Evolutionary conservation across 23 tunicate species (phyloP).

Genomic region (Oikopleura dioica): DNA sequence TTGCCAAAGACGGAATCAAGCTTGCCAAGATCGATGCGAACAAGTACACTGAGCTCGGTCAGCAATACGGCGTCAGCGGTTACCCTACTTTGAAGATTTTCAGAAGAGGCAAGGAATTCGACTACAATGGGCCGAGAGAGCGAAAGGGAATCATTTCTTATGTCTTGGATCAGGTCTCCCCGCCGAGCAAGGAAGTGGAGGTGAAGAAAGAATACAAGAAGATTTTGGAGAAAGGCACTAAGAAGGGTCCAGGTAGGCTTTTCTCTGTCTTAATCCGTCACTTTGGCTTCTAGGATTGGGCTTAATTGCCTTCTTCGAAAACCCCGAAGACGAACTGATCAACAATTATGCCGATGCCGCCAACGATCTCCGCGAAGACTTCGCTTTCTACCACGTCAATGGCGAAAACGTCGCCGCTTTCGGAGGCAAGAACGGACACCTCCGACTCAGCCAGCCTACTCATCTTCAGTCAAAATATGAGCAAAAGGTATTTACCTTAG

Average conservation of each 20-base stretch:
- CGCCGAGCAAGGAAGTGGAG: constrained; percentile 41
- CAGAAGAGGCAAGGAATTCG: constrained; percentile 53
- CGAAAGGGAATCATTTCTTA: constrained; percentile 36
- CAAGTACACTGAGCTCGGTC: constrained; percentile 29
- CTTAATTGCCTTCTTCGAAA: constrained; percentile 59
- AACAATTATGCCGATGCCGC: constrained; percentile 18
- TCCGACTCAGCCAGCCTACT: constrained; percentile 58
- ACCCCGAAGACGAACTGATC: constrained; percentile 27
- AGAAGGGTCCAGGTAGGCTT: not conserved
- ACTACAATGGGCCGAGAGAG: constrained; percentile 81
- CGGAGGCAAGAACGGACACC: constrained; percentile 25
- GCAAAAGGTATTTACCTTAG: constrained; percentile 15
- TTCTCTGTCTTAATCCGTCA: not conserved
- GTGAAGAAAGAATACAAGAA: constrained; percentile 30
- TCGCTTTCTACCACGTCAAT: constrained; percentile 57
- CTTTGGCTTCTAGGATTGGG: not conserved
- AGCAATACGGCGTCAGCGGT: constrained; percentile 45
- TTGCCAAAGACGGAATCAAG: constrained; percentile 28
- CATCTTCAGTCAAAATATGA: constrained; percentile 89
- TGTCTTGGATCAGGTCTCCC: constrained; percentile 79
- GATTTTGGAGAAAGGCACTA: constrained; percentile 27
- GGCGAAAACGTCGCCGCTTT: constrained; percentile 33
- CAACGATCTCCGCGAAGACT: constrained; percentile 83
- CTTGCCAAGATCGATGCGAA: constrained; percentile 96
- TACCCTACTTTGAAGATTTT: constrained; percentile 86